Base-by-base conservation (phyloP, 2,888 invertebrate species). In the Spodoptera exigua region DNA sequence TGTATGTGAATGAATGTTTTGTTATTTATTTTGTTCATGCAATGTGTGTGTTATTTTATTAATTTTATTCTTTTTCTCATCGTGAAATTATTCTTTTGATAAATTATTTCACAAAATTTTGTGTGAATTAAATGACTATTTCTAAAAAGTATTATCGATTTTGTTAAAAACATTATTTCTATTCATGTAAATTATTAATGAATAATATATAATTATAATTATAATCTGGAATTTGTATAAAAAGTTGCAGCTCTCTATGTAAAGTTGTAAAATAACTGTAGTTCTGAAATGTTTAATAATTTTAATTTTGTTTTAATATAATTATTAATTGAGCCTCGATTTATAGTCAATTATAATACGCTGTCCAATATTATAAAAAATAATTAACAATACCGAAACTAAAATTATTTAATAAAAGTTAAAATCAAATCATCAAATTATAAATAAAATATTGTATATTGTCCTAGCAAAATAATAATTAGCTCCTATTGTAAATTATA, bases 401-500 rank as follows among this genome's bases (percentile, higher is more conserved):
- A 46, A 21, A 13, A 27, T 9, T 2, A 27, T 43, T 37, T 11
- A 27, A 32, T 12, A 17, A 18, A 12, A 34, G 5, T 36, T 61
- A 47, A 37, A 32, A 35, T 11, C 21, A 34, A 35, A 9, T n/a
- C 3, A 14, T 41, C 14, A 39, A 16, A 18, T 36, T 40, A 36
- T 37, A 56, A 40, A 45, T 16, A 37, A 13, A 39, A 40, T 35
- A 32, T 79, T 85, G 82, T 84, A 83, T 76, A 79, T 79, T 72
- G 65, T 73, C 46, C 2, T 68, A 76, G 53, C 52, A 27, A 39
- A 10, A n/a, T 2, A 40, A 68, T 62, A 75, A 63, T 60, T 27
- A 27, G 27, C 7, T 27, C 27, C 27, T 27, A 72, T 74, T 89
- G 87, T 91, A 89, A 83, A 89, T 85, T 86, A 74, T 67, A 66